Evolutionary conservation across 2,797 vertebrate genomes (phyloP), one percentile per base, ranked within the genome.

Genomic region (Knipowitschia caucasica): DNA sequence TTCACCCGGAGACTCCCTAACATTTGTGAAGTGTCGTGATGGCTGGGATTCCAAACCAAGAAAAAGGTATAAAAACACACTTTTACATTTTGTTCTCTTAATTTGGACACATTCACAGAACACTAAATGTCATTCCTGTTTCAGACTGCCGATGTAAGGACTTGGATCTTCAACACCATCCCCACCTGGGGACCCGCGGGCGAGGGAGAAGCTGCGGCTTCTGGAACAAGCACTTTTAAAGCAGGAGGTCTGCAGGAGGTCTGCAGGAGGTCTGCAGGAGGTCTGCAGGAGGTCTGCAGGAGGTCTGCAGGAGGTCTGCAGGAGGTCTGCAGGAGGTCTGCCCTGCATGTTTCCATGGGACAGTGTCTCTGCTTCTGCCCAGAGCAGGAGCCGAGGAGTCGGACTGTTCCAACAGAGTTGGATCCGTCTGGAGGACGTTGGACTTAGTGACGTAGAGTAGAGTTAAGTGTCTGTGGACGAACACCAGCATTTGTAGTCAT

Each of bases 1-100:
- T 50, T 77, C 90, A 11, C 94, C 94, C 1, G 95, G 95, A 0
- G 90, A 86, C 20, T 88, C 91, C 0, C 58, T 98, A 57, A 91
- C 85, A 40, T 96, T 93, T 26, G 58, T 85, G 20, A 98, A 98
- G 73, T 98, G 96, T 63, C 82, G 74, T 7, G 91, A 96, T 39
- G 92, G 92, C 14, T 96, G 94, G 94, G 91, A 91, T 68, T 90
- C 88, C 45, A 94, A 92, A 75, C 90, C 89, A 0, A 84, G 83
- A 67, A 93, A 91, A 80, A 81, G 94, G 95, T 98, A 90, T 0
- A 11, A 27, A 50, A 24, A 0, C 18, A 0, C 3, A 24, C 1
- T 11, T 50, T 34, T 11, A 35, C 7, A n/a, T n/a, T 24, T 15
- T 21, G 15, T 36, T 36, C n/a, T n/a, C n/a, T n/a, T n/a, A n/a